Percentiles rank a stretch among this genome's conserved stretches.
Evolutionary conservation across 2,113 vertebrate genomes (phyloP).

Genomic region (Motacilla tschutschensis): DNA sequence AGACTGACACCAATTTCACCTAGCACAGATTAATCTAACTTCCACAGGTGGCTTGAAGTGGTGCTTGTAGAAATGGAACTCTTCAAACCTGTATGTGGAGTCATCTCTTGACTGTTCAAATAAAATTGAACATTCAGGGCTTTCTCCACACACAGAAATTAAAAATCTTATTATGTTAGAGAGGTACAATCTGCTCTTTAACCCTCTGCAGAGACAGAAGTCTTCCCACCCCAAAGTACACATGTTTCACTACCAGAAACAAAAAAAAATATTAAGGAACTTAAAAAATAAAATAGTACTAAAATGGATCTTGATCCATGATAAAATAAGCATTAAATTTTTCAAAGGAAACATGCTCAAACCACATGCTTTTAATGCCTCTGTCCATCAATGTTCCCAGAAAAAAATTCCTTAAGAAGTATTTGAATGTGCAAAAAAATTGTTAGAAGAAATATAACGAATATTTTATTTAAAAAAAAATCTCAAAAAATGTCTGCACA

Average conservation of each 20-base stretch:
- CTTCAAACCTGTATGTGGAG: not conserved
- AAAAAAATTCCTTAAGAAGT: not conserved
- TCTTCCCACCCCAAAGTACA: not conserved
- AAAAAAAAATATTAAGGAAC: not conserved
- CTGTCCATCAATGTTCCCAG: not conserved
- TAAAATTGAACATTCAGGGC: not conserved
- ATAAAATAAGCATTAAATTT: not conserved
- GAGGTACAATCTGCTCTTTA: not conserved
- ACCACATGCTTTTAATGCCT: not conserved
- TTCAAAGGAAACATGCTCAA: not conserved
- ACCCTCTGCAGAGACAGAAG: not conserved
- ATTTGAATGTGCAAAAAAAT: not conserved
- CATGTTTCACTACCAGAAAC: not conserved
- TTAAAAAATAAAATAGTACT: not conserved
- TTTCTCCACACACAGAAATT: not conserved
- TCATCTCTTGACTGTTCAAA: not conserved
- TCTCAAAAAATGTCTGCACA: not conserved
- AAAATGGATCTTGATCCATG: not conserved
- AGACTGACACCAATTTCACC: not conserved
- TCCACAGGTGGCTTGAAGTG: not conserved
- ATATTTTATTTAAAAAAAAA: not conserved
- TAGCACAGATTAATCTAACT: not conserved
- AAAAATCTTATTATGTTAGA: not conserved
- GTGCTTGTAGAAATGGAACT: not conserved
- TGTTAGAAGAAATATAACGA: not conserved